Conservation (phyloP, 2,797 vertebrate species). For the Acanthurus leucopareius region DNA sequence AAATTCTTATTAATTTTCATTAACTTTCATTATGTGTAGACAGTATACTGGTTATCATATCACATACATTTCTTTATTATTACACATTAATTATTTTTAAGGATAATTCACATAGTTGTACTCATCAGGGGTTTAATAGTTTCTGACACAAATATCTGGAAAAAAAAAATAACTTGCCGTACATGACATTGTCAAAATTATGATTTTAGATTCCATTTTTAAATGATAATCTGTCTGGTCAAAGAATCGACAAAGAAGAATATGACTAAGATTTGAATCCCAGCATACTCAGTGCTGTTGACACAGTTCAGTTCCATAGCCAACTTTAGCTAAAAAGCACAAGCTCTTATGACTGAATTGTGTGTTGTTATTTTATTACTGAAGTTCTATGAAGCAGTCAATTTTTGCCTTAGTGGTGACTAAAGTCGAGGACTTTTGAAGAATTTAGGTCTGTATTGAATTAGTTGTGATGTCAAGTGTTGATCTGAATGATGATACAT, state of each 20-base stretch:
- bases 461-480: background rate
- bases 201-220: background rate
- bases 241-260: background rate
- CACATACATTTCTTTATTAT: background rate
- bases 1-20: no score
- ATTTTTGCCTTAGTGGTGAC: background rate
- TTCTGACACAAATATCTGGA: background rate
- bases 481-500: background rate
- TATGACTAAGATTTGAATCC: background rate
- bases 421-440: slow-evolving; percentile 3
- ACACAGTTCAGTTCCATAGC: background rate
- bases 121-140: no score
- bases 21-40: background rate
- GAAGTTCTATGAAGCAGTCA: background rate
- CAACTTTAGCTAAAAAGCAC: background rate
- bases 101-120: no score
- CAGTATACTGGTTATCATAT: background rate
- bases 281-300: background rate
- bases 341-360: background rate
- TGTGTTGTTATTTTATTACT: background rate
- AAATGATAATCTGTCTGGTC: background rate
- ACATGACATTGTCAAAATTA: background rate
- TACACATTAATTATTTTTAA: no score
- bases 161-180: background rate
- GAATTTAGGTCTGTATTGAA: background rate